A percentile compares a stretch with the other conserved stretches of the same genome.
These are phyloP conservation scores for Pundamilia nyererei DNA, from an alignment of 2,113 vertebrate genomes.

Conservation along the genomic window DNA sequence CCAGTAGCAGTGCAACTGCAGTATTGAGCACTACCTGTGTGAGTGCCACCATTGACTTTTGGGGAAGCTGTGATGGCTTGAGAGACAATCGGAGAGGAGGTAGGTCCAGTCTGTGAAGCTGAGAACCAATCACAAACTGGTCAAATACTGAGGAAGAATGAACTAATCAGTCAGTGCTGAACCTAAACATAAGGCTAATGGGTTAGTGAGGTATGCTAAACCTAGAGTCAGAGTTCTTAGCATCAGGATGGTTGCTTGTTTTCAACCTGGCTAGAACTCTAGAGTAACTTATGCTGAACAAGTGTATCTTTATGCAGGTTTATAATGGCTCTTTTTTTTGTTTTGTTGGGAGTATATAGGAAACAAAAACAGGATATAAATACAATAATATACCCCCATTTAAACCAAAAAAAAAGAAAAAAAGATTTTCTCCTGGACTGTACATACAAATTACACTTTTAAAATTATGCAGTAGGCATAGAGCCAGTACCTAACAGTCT, in stretches of 20 bases:
- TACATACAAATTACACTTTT: not conserved
- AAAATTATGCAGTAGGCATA: not conserved
- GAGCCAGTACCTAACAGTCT: not conserved
- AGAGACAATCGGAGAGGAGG: conserved; percentile 49
- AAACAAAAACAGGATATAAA: not conserved
- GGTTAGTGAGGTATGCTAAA: not conserved
- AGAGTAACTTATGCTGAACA: not conserved
- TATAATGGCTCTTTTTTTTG: not conserved
- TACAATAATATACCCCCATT: not conserved
- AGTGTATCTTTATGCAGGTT: not conserved
- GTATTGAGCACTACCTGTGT: conserved; percentile 41
- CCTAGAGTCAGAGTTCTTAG: not conserved
- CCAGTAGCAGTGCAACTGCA: not conserved
- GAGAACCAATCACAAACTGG: conserved; percentile 51
- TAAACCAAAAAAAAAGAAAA: not conserved
- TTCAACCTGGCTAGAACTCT: not conserved
- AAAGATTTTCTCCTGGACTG: not conserved
- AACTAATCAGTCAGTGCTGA: not conserved
- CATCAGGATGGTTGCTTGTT: not conserved
- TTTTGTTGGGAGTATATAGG: not conserved
- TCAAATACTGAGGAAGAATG: not conserved
- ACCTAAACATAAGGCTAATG: not conserved
- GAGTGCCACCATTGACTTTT: conserved; percentile 28
- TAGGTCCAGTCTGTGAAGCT: conserved; percentile 37
- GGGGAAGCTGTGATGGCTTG: conserved; percentile 31